Base-by-base conservation (phyloP, 2,113 vertebrate species). In the Thamnaconus septentrionalis region DNA sequence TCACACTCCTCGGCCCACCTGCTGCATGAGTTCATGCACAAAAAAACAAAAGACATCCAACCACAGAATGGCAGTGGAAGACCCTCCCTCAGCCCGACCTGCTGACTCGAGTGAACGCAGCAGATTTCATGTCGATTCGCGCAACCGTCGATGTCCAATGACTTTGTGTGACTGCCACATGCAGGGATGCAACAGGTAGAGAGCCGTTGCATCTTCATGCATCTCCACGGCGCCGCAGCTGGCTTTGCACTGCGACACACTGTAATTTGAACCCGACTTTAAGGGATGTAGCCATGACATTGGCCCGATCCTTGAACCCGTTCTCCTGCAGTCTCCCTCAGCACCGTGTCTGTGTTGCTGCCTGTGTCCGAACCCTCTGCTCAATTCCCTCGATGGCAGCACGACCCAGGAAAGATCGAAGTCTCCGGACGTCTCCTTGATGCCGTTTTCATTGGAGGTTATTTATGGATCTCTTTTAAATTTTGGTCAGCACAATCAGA, bases 181-280 rank as follows among this genome's bases (percentile, higher is more conserved):
- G 76, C 78, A 82, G 47, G 51, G 64, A 75, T 61, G 85, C 92
- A 92, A 93, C 92, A 93, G 91, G 92, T 93, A 89, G 71, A 72
- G 62, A 69, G 57, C 60, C 63, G 77, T 57, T 53, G 55, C 64
- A 73, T 70, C 66, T 71, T 61, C 53, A n/a, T 53, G 6, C 60
- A n/a, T 71, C 53, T 54, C 40, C 41, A 66, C 76, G 54, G 59
- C 18, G 46, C 57, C 59, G 68, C 61, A 53, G 69, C 72, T 53
- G 80, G 43, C 65, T 59, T 66, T 79, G 72, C 79, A 79, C 77
- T 84, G 83, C 76, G 81, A 65, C 80, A 79, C 42, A 52, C 61
- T 69, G 71, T 57, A 40, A 64, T 75, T 83, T 58, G 52, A 73
- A 73, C 52, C 57, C 1, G 64, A 69, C 61, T 64, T 61, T 7